Evolutionary conservation across 2,888 invertebrate species (phyloP).

Genomic region (Hirtodrosophila duncani): DNA sequence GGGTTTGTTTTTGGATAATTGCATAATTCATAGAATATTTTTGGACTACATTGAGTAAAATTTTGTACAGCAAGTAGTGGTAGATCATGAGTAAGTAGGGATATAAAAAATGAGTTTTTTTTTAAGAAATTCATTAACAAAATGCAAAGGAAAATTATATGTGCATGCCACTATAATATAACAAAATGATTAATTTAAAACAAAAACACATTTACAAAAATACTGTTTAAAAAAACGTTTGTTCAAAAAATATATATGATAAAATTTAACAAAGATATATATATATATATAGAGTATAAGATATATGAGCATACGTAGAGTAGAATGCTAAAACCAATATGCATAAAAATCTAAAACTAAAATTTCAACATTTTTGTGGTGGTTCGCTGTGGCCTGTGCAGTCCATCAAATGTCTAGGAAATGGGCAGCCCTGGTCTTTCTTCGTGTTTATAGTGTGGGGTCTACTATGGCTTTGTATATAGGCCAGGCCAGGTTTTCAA

Average conservation of each 20-base stretch:
- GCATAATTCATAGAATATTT: too few species aligned
- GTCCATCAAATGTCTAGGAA: slow-evolving; percentile 62
- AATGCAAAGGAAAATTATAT: slow-evolving; percentile 56
- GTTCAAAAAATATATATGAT: slow-evolving; percentile 27
- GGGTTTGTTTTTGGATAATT: too few species aligned
- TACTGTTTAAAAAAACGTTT: slow-evolving; percentile 53
- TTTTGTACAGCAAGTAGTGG: too few species aligned
- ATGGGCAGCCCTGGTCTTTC: slow-evolving; percentile 48
- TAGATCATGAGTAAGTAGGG: too few species aligned
- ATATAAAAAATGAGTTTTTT: slow-evolving; percentile 20
- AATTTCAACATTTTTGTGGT: slow-evolving; percentile 2
- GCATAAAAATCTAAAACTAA: slow-evolving; percentile 27
- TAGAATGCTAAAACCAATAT: slow-evolving; percentile 27
- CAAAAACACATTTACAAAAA: slow-evolving; percentile 55
- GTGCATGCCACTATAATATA: slow-evolving; percentile 46
- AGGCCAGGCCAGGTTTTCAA: too few species aligned
- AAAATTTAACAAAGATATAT: slow-evolving; percentile 13
- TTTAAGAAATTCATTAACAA: slow-evolving; percentile 34
- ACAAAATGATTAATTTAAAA: slow-evolving; percentile 19
- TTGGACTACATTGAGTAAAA: too few species aligned
- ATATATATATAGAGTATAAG: slow-evolving; percentile 38
- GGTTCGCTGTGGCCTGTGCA: slow-evolving; percentile 39
- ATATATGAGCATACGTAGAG: slow-evolving; percentile 5
- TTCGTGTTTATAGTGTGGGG: background rate
- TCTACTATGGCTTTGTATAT: slow-evolving; percentile 18